Evolutionary conservation across 64 coral and sea anemone genomes (phyloP).

Genomic region (Trachythela sp.): DNA sequence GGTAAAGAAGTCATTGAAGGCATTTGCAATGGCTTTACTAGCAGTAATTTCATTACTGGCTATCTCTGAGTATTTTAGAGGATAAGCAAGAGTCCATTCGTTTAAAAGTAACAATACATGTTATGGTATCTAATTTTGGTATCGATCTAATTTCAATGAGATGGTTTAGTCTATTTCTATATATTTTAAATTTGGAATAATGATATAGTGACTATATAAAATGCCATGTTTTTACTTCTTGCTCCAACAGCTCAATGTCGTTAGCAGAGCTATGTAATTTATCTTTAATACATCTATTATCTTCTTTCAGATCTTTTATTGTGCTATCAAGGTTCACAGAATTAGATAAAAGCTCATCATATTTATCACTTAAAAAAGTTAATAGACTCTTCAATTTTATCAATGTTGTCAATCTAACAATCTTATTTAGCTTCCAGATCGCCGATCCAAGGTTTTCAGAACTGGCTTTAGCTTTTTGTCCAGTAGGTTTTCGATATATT

Average conservation of each 20-base stretch:
- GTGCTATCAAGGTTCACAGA: background rate
- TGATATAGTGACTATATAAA: too few relatives aligned
- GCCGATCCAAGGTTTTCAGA: slow-evolving; percentile 20
- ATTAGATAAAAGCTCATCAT: background rate
- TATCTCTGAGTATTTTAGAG: too few relatives aligned
- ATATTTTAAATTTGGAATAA: too few relatives aligned
- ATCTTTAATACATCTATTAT: slow-evolving; percentile 8
- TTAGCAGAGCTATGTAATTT: slow-evolving; percentile 26
- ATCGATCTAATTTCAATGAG: too few relatives aligned
- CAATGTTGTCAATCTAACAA: slow-evolving; percentile 39
- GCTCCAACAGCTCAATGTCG: slow-evolving; percentile 18
- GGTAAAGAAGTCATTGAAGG: too few relatives aligned
- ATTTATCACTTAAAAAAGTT: slow-evolving; percentile 18
- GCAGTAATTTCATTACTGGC: too few relatives aligned
- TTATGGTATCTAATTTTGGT: too few relatives aligned
- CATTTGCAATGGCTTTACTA: too few relatives aligned
- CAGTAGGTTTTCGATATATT: slow-evolving; percentile 47
- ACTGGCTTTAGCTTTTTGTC: slow-evolving; percentile 40
- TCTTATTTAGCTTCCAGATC: slow-evolving; percentile 9
- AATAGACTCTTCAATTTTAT: background rate
- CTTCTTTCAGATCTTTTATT: slow-evolving; percentile 33
- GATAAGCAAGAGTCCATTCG: too few relatives aligned
- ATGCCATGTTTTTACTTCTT: slow-evolving; percentile 34
- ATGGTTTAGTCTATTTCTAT: too few relatives aligned
- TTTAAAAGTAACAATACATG: too few relatives aligned